Percentiles rank a stretch among this genome's conserved stretches.
Evolutionary conservation across 2,888 invertebrate genomes (phyloP).

Genomic region (Parapristionchus giblindavisi): DNA sequence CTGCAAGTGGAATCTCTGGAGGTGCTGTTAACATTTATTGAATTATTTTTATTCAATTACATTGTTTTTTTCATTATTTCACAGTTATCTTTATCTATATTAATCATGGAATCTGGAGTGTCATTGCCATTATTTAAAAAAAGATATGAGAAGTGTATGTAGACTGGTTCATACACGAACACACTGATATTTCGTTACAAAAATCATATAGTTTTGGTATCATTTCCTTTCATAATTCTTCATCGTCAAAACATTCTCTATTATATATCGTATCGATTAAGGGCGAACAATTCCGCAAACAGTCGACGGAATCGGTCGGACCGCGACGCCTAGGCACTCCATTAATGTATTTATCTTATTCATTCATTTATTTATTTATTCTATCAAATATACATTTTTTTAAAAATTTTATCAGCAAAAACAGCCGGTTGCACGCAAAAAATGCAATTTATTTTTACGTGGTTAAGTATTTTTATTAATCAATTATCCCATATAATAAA

Average conservation of each 20-base stretch:
- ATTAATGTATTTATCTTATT: constrained; percentile 28
- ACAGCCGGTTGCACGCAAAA: too few species aligned
- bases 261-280: too few species aligned
- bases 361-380: too few species aligned
- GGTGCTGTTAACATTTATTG: neutral
- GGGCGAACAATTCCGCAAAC: constrained; percentile 13
- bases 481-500: too few species aligned
- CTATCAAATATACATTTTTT: too few species aligned
- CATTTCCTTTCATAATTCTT: too few species aligned
- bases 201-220: too few species aligned
- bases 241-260: too few species aligned
- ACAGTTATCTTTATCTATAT: neutral
- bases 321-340: constrained; percentile 30
- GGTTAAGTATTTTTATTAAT: too few species aligned
- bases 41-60: neutral
- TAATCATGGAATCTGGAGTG: neutral
- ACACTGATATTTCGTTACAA: too few species aligned
- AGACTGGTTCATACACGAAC: too few species aligned
- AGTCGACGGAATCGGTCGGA: neutral
- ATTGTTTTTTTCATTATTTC: neutral
- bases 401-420: neutral
- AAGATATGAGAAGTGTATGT: neutral
- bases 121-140: neutral
- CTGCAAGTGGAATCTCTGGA: neutral
- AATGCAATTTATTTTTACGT: too few species aligned